A percentile compares a stretch with the other conserved stretches of the same genome.
Conservation (phyloP, 2,113 vertebrate species). For the Agelaius phoeniceus region DNA sequence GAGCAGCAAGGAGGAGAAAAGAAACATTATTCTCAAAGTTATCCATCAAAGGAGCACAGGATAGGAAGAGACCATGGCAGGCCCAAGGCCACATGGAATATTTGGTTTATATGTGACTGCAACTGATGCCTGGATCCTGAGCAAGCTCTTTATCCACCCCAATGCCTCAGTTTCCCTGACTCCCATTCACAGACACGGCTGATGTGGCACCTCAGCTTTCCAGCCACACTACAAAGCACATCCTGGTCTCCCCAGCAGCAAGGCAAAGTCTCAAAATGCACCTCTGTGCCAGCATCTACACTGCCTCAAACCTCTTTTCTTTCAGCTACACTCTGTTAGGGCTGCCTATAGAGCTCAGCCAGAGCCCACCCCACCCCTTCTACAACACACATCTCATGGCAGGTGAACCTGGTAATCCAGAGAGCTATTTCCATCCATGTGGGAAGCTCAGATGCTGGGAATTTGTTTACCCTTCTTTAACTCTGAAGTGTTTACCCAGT, state of each 20-base stretch:
- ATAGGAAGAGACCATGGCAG: neutral
- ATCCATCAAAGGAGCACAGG: neutral
- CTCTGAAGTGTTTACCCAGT: slow-evolving; percentile 51
- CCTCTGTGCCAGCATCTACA: neutral
- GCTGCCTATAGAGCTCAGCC: neutral
- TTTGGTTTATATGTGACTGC: neutral
- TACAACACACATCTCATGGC: neutral
- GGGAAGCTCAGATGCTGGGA: neutral
- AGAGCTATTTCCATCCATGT: slow-evolving; percentile 4
- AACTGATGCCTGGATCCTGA: neutral
- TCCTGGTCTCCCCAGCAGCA: neutral
- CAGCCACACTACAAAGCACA: neutral
- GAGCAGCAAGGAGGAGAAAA: neutral
- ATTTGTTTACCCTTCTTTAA: slow-evolving; percentile 49
- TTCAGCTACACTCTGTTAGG: neutral
- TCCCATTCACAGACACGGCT: neutral
- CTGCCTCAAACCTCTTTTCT: neutral
- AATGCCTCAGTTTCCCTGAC: neutral
- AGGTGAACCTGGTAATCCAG: neutral
- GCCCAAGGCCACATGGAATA: neutral
- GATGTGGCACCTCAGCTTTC: neutral
- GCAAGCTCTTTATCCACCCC: neutral
- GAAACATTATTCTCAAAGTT: neutral
- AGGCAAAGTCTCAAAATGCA: neutral
- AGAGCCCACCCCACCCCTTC: neutral